phyloP scores from a whole-genome alignment of 2,797 vertebrate species.

The Chaetodon trifasciatus region DNA sequence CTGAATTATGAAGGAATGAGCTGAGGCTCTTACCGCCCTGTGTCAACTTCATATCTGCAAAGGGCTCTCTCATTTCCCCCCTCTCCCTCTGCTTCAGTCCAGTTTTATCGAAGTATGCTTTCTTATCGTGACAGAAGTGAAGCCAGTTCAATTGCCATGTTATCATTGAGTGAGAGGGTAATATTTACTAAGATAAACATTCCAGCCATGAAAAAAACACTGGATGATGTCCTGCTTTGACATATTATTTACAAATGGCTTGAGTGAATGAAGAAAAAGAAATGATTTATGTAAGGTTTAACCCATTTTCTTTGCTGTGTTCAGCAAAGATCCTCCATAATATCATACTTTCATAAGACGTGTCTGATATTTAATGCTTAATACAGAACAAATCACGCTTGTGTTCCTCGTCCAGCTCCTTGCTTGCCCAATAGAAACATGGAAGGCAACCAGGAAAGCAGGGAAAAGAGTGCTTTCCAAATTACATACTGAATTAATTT shows the following conservation, averaged over 20 bases:
- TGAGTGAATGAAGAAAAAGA: not conserved
- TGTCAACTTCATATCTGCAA: constrained; percentile 38
- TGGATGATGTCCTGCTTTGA: not conserved
- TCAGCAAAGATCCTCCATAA: not conserved
- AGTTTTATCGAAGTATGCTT: constrained; percentile 7
- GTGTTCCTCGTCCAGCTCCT: not conserved
- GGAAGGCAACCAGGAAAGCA: not conserved
- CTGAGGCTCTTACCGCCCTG: constrained; percentile 49
- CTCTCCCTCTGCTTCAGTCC: not conserved
- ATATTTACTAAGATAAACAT: not conserved
- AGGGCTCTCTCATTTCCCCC: not conserved
- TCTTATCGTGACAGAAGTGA: not conserved
- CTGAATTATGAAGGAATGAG: constrained; percentile 72
- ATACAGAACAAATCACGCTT: not conserved
- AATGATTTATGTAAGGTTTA: not conserved
- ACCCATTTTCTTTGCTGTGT: not conserved
- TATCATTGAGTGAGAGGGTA: not conserved
- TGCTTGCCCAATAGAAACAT: not conserved
- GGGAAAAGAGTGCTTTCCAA: not conserved
- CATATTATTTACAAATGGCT: not conserved
- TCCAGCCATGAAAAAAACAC: not conserved
- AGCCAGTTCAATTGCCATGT: not conserved
- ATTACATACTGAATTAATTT: not conserved
- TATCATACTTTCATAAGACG: not conserved
- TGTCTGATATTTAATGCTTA: not conserved